Conservation (phyloP, 2,113 vertebrate species). For the Tiliqua scincoides region DNA sequence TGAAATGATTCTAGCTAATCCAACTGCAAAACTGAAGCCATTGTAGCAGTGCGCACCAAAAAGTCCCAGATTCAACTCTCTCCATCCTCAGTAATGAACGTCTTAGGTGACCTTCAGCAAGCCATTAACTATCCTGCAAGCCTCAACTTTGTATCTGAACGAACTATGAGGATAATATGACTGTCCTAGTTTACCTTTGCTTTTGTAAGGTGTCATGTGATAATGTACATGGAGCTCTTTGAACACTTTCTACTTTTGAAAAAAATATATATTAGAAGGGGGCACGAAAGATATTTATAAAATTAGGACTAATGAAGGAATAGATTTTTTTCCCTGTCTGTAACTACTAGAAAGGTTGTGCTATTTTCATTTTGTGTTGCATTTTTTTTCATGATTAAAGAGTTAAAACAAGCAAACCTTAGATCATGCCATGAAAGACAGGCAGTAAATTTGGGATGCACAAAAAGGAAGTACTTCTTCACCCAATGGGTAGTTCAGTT, state of each 20-base stretch:
- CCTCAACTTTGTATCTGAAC: neutral
- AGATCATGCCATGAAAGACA: neutral
- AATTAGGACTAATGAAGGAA: no score
- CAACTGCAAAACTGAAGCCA: neutral
- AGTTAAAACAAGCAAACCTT: no score
- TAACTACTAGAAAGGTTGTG: no score
- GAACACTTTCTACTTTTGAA: neutral
- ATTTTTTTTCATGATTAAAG: no score
- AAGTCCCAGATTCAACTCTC: neutral
- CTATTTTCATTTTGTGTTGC: no score
- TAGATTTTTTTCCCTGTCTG: no score
- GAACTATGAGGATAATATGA: neutral
- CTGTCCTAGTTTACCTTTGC: neutral
- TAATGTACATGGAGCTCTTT: neutral
- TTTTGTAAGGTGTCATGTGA: neutral
- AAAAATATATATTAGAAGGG: no score
- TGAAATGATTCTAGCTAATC: neutral
- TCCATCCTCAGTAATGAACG: neutral
- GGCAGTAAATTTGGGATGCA: neutral
- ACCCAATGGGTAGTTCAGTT: neutral
- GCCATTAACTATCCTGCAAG: neutral
- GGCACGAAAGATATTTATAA: no score
- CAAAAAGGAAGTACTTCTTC: neutral
- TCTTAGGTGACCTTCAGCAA: neutral
- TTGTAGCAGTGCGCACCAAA: no score